Evolutionary conservation across 2,888 invertebrate species (phyloP).

Genomic region (Epinotia demarniana): DNA sequence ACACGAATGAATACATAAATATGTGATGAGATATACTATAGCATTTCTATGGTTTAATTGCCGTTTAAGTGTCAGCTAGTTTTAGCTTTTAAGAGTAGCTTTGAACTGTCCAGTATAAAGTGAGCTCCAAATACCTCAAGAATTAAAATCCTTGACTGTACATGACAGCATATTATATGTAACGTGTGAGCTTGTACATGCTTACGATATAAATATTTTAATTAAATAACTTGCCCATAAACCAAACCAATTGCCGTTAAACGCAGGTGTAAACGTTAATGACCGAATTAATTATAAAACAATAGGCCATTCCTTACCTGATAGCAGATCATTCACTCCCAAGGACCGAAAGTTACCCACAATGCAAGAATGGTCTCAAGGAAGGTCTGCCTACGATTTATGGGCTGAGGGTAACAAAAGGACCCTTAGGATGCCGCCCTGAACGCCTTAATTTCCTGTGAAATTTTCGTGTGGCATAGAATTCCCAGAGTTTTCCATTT

Average conservation of each 20-base stretch:
- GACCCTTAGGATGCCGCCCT: slow-evolving; percentile 51
- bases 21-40: too few relatives aligned
- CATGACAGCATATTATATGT: too few relatives aligned
- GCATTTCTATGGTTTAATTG: too few relatives aligned
- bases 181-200: too few relatives aligned
- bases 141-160: too few relatives aligned
- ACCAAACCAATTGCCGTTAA: slow-evolving; percentile 46
- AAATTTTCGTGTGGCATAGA: slow-evolving; percentile 56
- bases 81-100: too few relatives aligned
- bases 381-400: slow-evolving; percentile 36
- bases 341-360: slow-evolving; percentile 60
- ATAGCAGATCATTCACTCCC: slow-evolving; percentile 66
- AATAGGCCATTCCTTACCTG: slow-evolving; percentile 73
- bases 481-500: slow-evolving; percentile 18
- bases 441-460: slow-evolving; percentile 72
- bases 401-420: slow-evolving; percentile 31
- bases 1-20: too few relatives aligned
- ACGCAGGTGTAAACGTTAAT: slow-evolving; percentile 66
- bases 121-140: too few relatives aligned
- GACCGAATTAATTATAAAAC: slow-evolving; percentile 77
- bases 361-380: slow-evolving; percentile 49
- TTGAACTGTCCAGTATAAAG: too few relatives aligned
- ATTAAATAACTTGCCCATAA: slow-evolving; percentile 48
- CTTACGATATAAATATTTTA: neutral
- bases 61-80: too few relatives aligned